Percentiles rank a stretch among this genome's conserved stretches.
Evolutionary conservation across 2,888 invertebrate genomes (phyloP).

Genomic region (Luperina testacea): DNA sequence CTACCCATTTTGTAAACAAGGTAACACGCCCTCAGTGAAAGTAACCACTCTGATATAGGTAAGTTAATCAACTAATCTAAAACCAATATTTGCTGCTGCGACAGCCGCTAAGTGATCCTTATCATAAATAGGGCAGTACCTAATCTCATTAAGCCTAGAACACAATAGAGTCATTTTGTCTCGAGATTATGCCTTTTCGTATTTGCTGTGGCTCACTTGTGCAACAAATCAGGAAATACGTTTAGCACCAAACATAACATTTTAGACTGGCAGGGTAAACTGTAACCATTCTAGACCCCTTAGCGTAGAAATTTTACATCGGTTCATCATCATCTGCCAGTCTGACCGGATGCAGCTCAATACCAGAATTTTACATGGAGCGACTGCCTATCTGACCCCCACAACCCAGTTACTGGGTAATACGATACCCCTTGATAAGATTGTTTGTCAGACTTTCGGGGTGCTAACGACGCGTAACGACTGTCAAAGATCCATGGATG

Average conservation of each 20-base stretch:
- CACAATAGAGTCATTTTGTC: neutral
- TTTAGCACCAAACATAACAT: neutral
- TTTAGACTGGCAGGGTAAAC: neutral
- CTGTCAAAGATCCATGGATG: too few relatives aligned
- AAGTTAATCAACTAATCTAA: constrained; percentile 34
- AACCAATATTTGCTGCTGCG: constrained; percentile 38
- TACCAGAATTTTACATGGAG: too few relatives aligned
- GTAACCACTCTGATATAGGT: constrained; percentile 30
- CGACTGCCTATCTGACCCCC: too few relatives aligned
- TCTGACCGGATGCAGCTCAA: too few relatives aligned
- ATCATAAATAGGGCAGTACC: constrained; percentile 9
- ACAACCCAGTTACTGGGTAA: too few relatives aligned
- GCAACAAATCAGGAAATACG: neutral
- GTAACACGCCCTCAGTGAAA: constrained; percentile 22
- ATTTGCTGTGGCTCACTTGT: neutral
- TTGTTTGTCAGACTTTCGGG: too few relatives aligned
- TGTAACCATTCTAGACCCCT: too few relatives aligned
- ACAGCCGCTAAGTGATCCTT: constrained; percentile 32
- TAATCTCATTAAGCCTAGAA: neutral
- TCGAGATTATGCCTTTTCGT: neutral
- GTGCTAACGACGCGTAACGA: too few relatives aligned
- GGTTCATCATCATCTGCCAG: too few relatives aligned
- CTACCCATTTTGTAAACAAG: neutral
- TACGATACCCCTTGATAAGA: too few relatives aligned
- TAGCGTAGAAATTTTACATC: too few relatives aligned